phyloP scores from a whole-genome alignment of 2,797 vertebrate species.

The Anabas testudineus region DNA sequence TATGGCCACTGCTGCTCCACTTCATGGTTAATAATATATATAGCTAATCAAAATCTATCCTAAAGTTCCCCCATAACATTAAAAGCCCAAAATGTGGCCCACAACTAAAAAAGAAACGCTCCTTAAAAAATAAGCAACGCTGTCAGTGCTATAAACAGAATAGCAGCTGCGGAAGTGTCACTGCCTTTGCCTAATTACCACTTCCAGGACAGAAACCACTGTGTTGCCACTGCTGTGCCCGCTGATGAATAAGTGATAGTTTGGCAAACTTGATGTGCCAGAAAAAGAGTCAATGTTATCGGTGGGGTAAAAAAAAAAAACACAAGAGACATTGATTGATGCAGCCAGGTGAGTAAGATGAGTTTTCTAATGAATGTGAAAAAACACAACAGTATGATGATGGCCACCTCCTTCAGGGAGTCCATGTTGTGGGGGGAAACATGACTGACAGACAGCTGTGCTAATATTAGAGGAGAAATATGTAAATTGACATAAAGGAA shows the following conservation, averaged over 20 bases:
- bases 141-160: slow-evolving; percentile 24
- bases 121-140: slow-evolving; percentile 4
- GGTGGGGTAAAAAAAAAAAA: slow-evolving; percentile 42
- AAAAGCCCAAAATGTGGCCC: no score
- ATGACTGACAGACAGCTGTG: neutral
- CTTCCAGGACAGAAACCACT: slow-evolving; percentile 42
- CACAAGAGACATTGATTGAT: slow-evolving; percentile 46
- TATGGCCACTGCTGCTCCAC: neutral
- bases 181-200: slow-evolving; percentile 47
- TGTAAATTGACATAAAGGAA: neutral
- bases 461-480: neutral
- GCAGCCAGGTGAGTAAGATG: slow-evolving; percentile 23
- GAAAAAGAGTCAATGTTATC: slow-evolving; percentile 34
- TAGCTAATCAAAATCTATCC: neutral
- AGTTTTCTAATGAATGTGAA: neutral
- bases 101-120: slow-evolving; percentile 16
- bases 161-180: slow-evolving; percentile 53
- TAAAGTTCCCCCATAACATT: neutral
- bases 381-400: neutral
- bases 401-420: slow-evolving; percentile 2
- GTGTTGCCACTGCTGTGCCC: slow-evolving; percentile 22
- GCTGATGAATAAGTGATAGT: slow-evolving; percentile 51
- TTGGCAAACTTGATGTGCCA: slow-evolving; percentile 26
- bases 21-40: neutral
- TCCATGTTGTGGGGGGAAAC: slow-evolving; percentile 2